A percentile compares a stretch with the other conserved stretches of the same genome.
phyloP scores from a whole-genome alignment of 2,888 invertebrate species.

The Chrysina gloriosa region DNA sequence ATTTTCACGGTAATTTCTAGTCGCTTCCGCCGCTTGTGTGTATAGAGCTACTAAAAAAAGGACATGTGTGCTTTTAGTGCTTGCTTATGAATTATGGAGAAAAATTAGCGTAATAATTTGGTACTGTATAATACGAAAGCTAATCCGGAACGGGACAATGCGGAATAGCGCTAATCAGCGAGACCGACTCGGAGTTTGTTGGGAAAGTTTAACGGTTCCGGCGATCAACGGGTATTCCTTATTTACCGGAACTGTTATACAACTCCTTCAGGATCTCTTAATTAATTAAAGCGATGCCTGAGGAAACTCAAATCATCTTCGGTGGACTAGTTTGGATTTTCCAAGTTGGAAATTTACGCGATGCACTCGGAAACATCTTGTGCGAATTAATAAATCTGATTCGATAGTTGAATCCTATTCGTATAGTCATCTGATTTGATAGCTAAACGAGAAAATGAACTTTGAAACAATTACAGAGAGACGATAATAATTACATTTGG shows the following conservation, averaged over 20 bases:
- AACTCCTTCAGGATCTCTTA: slow-evolving; percentile 27
- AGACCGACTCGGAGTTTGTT: background rate
- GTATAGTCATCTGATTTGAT: too few species aligned
- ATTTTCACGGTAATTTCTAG: background rate
- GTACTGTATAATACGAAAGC: too few species aligned
- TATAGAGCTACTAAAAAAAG: background rate
- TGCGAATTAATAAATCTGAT: too few species aligned
- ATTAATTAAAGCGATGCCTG: slow-evolving; percentile 25
- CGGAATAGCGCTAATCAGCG: too few species aligned
- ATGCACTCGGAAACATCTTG: background rate
- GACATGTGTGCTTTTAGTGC: too few species aligned
- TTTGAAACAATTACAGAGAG: too few species aligned
- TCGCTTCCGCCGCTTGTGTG: background rate
- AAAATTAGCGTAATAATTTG: too few species aligned
- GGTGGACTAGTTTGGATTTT: background rate
- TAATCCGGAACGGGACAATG: too few species aligned
- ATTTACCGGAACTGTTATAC: slow-evolving; percentile 29
- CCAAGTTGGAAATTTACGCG: slow-evolving; percentile 16
- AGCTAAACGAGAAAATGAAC: too few species aligned
- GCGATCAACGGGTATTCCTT: background rate
- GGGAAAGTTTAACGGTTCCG: background rate
- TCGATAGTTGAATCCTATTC: too few species aligned
- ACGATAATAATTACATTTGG: too few species aligned
- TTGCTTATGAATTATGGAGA: background rate
- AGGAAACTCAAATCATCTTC: background rate